These are phyloP conservation scores for Oxyura jamaicensis DNA, from an alignment of 2,113 vertebrate species.

Conservation along the genomic window DNA sequence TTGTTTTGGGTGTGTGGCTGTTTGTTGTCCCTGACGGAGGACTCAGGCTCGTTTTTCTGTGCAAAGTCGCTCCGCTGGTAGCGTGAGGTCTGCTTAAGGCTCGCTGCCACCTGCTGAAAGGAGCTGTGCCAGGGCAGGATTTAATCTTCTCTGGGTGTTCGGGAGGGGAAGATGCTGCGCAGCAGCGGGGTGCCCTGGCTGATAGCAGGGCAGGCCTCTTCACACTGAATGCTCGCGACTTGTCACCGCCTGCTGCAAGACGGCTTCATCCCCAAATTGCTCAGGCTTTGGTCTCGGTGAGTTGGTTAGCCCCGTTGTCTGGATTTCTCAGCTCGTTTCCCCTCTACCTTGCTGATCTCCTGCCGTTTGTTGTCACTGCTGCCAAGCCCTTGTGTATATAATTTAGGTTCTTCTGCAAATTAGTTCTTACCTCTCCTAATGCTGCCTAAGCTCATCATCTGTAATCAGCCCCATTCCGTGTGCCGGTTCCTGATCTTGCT, in stretches of 20 bases:
- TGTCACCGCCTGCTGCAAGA: background rate
- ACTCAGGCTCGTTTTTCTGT: rapidly evolving
- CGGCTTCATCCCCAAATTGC: background rate
- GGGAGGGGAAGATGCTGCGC: background rate
- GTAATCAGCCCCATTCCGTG: background rate
- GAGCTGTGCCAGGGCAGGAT: background rate
- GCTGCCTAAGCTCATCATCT: background rate
- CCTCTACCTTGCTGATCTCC: background rate
- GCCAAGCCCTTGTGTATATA: background rate
- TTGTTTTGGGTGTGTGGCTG: background rate
- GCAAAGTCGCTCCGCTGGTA: background rate
- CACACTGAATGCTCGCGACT: background rate
- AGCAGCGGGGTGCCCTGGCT: background rate
- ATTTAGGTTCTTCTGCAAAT: background rate
- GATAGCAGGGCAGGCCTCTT: background rate
- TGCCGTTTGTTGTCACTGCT: background rate
- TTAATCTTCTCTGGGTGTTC: background rate
- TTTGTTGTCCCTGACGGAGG: background rate
- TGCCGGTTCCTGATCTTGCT: background rate
- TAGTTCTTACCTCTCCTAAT: background rate
- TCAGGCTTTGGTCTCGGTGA: background rate
- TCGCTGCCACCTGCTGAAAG: background rate
- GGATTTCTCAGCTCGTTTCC: background rate
- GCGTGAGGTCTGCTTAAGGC: background rate
- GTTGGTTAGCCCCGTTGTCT: background rate